Evolutionary conservation across 2,888 invertebrate species (phyloP).

Genomic region (Agonopterix arenella): DNA sequence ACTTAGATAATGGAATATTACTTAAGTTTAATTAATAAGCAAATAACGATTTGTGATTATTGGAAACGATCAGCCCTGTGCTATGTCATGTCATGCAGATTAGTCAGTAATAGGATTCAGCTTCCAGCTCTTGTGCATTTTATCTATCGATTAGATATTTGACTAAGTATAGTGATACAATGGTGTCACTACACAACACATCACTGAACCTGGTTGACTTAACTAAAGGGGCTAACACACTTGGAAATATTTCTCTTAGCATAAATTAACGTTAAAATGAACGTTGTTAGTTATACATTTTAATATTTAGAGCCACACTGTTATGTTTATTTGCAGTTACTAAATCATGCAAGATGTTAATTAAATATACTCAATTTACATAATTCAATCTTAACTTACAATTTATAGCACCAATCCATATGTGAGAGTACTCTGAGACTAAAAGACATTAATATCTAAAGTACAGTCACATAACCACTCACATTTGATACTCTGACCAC

Average conservation of each 20-base stretch:
- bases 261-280: conserved; percentile 1
- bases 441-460: conserved; percentile 27
- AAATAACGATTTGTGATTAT: conserved; percentile 20
- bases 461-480: conserved; percentile 48
- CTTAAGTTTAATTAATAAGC: conserved; percentile 54
- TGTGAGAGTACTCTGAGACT: conserved; percentile 43
- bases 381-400: conserved; percentile 30
- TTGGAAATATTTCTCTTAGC: neutral
- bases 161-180: too few species aligned
- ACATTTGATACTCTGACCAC: conserved; percentile 1
- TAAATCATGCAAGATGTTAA: conserved; percentile 18
- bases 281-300: conserved; percentile 1
- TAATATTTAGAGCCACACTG: conserved; percentile 7
- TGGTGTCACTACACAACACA: neutral
- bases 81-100: too few species aligned
- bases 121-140: neutral
- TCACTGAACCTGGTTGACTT: neutral
- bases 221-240: neutral
- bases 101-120: neutral
- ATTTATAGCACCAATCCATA: conserved; percentile 64
- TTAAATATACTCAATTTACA: conserved; percentile 23
- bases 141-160: too few species aligned
- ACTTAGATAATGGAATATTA: conserved; percentile 73
- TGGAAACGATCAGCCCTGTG: conserved; percentile 1
- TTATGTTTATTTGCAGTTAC: conserved; percentile 5